Base-by-base conservation (phyloP, 1,140 invertebrate species). In the Neotoxoptera formosana region DNA sequence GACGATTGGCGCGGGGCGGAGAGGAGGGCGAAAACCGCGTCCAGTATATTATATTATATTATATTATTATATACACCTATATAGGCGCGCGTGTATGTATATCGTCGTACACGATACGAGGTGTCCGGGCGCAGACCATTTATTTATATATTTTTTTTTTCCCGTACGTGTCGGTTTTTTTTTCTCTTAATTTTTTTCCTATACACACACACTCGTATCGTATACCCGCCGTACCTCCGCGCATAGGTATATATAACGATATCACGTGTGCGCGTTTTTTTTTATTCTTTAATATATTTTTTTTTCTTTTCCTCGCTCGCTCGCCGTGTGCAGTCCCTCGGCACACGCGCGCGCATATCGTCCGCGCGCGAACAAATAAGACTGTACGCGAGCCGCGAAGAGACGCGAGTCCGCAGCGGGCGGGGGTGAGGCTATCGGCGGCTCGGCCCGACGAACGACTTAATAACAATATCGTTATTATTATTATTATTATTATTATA, bases 101-200 rank as follows among this genome's bases (percentile, higher is more conserved):
- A 84, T 84, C 21, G 34, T 45, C 9, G 45, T 86, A 84, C 36
- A 47, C 84, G 36, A 86, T 41, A 47, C 84, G 84, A 86, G 84
- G 41, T 86, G 84, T 86, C 41, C 84, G 25, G 41, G 84, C 41
- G 45, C 41, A 86, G 84, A 86, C 84, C 84, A 47, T 86, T 86
- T 86, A 47, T 86, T 86, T 86, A 86, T 86, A 25, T 86, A 45
- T 25, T 25, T 84, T 25, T 45, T 45, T 53, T 53, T 53, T 53
- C 17, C 25, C 23, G 45, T 47, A 25, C 36, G 25, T 86, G 36
- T 47, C 25, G 36, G 25, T 48, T 14, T 47, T 41, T 45, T 36
- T 84, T 36, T 86, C 25, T 86, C 51, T 53, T 23, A 23, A 53
- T 25, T 86, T 47, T 86, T 41, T 48, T 30, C 25, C 7, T 20